Percentiles rank a stretch among this genome's conserved stretches.
phyloP scores from a whole-genome alignment of 2,113 vertebrate species.

The Scomber scombrus region DNA sequence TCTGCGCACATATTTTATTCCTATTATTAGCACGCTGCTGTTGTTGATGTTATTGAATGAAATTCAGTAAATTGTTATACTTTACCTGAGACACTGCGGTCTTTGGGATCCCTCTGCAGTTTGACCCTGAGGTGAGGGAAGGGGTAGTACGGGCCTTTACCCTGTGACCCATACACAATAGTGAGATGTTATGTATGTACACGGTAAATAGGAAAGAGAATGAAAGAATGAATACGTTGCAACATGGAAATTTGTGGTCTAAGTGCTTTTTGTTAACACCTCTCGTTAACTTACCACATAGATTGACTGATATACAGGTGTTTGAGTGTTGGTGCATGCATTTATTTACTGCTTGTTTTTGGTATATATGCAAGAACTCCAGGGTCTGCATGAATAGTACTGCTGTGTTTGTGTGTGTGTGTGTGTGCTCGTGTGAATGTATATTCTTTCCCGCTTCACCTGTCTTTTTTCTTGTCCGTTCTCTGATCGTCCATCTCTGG shows the following conservation, averaged over 20 bases:
- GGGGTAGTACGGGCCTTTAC: constrained; percentile 92
- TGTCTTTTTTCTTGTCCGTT: constrained; percentile 94
- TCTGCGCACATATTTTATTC: background rate
- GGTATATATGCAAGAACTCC: background rate
- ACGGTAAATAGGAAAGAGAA: constrained; percentile 22
- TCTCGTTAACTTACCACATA: background rate
- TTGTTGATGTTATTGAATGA: background rate
- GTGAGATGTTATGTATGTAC: constrained; percentile 24
- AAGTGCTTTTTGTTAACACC: constrained; percentile 2
- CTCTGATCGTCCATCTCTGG: constrained; percentile 91
- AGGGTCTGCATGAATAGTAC: background rate
- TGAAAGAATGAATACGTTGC: constrained; percentile 7
- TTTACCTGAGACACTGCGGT: constrained; percentile 98
- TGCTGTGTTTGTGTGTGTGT: no score
- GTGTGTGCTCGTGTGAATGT: no score
- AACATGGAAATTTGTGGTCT: constrained; percentile 22
- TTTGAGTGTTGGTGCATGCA: constrained; percentile 13
- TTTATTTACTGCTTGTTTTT: background rate
- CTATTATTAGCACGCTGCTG: background rate
- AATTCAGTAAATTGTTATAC: constrained; percentile 22
- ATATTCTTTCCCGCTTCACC: constrained; percentile 63
- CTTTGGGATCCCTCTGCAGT: constrained; percentile 94
- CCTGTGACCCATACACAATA: constrained; percentile 82
- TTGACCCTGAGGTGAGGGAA: constrained; percentile 96
- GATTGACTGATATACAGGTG: constrained; percentile 9